phyloP scores from a whole-genome alignment of 1,140 invertebrate species.

The Papilio polytes region DNA sequence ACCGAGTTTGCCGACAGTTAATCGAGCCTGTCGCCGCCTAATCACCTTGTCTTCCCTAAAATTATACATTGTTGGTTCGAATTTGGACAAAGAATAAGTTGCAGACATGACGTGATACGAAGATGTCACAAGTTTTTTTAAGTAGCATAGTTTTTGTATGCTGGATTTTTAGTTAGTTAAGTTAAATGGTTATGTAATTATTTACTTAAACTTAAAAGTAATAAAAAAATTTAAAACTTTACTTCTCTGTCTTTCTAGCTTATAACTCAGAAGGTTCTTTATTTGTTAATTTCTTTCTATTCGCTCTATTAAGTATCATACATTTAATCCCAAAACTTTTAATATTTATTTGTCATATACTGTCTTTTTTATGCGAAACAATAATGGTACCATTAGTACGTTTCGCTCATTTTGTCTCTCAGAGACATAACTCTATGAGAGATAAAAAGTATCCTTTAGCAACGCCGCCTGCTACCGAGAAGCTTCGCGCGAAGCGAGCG shows the following conservation, averaged over 20 bases:
- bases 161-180: background rate
- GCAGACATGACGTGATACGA: background rate
- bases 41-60: conserved; percentile 51
- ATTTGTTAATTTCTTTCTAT: too few relatives aligned
- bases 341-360: too few relatives aligned
- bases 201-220: background rate
- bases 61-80: conserved; percentile 44
- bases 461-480: conserved; percentile 59
- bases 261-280: too few relatives aligned
- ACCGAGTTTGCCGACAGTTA: conserved; percentile 39
- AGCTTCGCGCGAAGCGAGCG: conserved; percentile 47
- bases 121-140: background rate
- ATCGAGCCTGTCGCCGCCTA: conserved; percentile 61
- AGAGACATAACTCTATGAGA: conserved; percentile 36
- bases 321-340: too few relatives aligned
- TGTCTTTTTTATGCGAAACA: too few relatives aligned
- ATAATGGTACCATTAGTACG: background rate
- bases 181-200: background rate
- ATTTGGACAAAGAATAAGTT: conserved; percentile 45
- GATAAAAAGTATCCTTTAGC: conserved; percentile 49
- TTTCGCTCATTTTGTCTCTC: conserved; percentile 1
- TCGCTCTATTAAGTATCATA: too few relatives aligned
- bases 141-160: background rate
- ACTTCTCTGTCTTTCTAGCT: too few relatives aligned
- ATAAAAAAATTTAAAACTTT: background rate